Conservation (phyloP, 2,113 vertebrate genomes). For the Bombycilla garrulus region DNA sequence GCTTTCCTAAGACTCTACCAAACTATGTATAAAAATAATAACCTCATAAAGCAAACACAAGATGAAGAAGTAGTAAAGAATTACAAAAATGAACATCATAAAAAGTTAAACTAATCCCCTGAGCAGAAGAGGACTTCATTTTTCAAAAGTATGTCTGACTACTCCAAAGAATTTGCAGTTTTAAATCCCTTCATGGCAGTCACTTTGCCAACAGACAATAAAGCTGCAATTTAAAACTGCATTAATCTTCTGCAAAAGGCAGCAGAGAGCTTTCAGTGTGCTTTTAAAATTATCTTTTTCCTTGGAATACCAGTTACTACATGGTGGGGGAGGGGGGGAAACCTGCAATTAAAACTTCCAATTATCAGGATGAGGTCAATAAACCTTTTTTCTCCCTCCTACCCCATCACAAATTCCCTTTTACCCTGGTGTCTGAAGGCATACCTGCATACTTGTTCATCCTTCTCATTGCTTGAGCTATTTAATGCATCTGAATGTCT, state of each 20-base stretch:
- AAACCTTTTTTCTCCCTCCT: neutral
- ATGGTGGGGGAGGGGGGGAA: rapidly evolving
- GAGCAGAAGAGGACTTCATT: conserved; percentile 7
- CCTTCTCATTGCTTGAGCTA: neutral
- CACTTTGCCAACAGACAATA: conserved; percentile 52
- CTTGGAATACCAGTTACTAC: neutral
- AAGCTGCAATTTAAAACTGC: conserved; percentile 41
- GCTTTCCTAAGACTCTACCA: neutral
- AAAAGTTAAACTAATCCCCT: conserved; percentile 54
- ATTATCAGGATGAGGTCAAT: neutral
- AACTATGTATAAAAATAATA: conserved; percentile 54
- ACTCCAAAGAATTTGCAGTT: neutral
- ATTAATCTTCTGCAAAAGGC: conserved; percentile 35
- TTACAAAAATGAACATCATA: conserved; percentile 58
- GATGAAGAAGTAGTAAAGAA: conserved; percentile 39
- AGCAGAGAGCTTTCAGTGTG: conserved; percentile 15
- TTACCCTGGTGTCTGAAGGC: neutral
- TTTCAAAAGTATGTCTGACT: conserved; percentile 5
- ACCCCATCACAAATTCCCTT: neutral
- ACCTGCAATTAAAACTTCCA: neutral
- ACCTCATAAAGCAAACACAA: conserved; percentile 54
- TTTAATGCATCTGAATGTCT: neutral
- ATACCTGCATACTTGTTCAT: neutral
- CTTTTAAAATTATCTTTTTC: neutral
- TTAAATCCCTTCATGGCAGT: conserved; percentile 51